Evolutionary conservation across 2,888 invertebrate genomes (phyloP), one percentile per base, ranked within the genome.

Genomic region (Argyra leucocephala): DNA sequence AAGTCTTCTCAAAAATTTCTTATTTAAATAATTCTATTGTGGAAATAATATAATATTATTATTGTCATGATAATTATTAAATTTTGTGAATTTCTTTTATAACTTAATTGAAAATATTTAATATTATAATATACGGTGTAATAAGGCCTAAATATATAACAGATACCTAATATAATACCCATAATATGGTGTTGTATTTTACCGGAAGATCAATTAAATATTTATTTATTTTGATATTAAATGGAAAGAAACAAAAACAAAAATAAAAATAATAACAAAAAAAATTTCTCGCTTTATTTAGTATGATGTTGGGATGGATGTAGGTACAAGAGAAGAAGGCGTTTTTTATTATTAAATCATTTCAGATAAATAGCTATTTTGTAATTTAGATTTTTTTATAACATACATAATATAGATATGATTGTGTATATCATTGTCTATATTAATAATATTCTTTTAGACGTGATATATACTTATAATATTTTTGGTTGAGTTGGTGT

Each of bases 181-280:
- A 18, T 48, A 18, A 31, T 31, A 48, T 48, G 48, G 48, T 48
- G 15, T 48, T 48, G 6, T 48, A 48, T 48, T 48, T 48, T 48
- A 48, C 48, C 48, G 48, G 48, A 48, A 48, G 48, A 48, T 48
- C 48, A 48, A 48, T 48, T 48, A 48, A 48, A 48, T 48, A 48
- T 48, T 48, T 48, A 48, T 48, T 18, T 5, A 48, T n/a, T n/a
- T n/a, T n/a, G n/a, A n/a, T n/a, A n/a, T n/a, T 18, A n/a, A 48
- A 48, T 18, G n/a, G 5, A 15, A 48, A 18, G 5, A 48, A 18
- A 18, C 12, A 3, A 48, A 48, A 48, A 48, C 12, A 48, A 18
- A 3, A 37, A 1, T 12, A 48, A n/a, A n/a, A 48, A 48, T 18
- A 48, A 48, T 18, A 48, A 48, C 12, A 48, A 37, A 37, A 9